A percentile compares a stretch with the other conserved stretches of the same genome.
Evolutionary conservation across 2,113 vertebrate genomes (phyloP).

Genomic region (Eonycteris spelaea): DNA sequence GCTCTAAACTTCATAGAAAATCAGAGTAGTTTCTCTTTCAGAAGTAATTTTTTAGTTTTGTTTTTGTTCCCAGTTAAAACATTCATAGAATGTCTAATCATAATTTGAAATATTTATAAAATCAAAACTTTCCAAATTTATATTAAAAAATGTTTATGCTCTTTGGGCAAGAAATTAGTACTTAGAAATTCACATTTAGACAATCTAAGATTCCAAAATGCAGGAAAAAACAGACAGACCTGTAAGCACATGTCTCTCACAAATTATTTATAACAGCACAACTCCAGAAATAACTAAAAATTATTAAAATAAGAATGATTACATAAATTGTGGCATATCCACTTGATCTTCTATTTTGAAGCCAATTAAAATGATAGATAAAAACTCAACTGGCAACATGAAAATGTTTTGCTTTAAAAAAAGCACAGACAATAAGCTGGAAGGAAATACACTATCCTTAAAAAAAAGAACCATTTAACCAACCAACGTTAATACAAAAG

Average conservation of each 20-base stretch:
- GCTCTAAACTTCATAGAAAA: not conserved
- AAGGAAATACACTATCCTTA: not conserved
- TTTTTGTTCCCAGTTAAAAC: not conserved
- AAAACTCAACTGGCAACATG: not conserved
- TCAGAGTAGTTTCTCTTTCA: not conserved
- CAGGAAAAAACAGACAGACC: not conserved
- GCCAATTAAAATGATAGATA: not conserved
- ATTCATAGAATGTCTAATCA: not conserved
- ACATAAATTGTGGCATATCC: not conserved
- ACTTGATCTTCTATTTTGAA: not conserved
- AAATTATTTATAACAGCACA: not conserved
- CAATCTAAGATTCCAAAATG: not conserved
- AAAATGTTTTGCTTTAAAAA: not conserved
- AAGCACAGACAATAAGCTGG: not conserved
- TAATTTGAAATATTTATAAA: not conserved
- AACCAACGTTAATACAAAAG: not conserved
- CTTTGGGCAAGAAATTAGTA: not conserved
- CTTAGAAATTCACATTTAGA: not conserved
- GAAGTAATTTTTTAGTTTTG: not conserved
- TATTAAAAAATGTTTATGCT: not conserved
- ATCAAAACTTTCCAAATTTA: not conserved
- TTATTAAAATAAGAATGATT: not conserved
- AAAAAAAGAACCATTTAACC: not conserved
- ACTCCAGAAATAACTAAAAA: not conserved
- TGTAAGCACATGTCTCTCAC: not conserved